phyloP scores from a whole-genome alignment of 2,888 invertebrate species.

The Agriopis marginaria region DNA sequence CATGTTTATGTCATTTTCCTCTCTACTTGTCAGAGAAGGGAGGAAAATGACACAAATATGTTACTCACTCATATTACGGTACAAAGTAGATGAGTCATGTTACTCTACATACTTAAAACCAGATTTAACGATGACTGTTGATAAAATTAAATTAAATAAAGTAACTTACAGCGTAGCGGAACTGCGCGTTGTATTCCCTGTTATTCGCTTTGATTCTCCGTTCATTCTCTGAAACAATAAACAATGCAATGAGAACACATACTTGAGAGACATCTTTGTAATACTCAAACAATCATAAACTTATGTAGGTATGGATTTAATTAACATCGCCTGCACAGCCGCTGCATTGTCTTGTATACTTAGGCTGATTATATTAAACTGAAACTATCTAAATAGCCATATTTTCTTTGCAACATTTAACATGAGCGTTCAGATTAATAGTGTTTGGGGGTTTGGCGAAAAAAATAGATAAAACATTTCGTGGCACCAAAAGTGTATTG shows the following conservation, averaged over 20 bases:
- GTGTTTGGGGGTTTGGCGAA: not conserved
- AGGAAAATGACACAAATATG: too few species aligned
- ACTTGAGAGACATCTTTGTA: constrained; percentile 30
- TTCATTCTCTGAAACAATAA: constrained; percentile 95
- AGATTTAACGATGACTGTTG: not conserved
- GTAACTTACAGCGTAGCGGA: constrained; percentile 97
- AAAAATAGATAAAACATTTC: not conserved
- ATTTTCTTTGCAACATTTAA: not conserved
- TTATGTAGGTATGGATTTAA: constrained; percentile 39
- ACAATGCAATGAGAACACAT: constrained; percentile 49
- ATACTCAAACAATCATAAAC: constrained; percentile 26
- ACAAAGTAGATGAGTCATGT: not conserved
- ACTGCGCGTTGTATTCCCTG: constrained; percentile 97
- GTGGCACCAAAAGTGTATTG: not conserved
- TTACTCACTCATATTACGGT: not conserved
- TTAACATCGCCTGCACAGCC: constrained; percentile 38
- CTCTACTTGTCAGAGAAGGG: too few species aligned
- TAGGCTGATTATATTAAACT: constrained; percentile 16
- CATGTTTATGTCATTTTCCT: too few species aligned
- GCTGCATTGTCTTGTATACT: constrained; percentile 35
- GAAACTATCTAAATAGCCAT: constrained; percentile 10
- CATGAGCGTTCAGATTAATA: not conserved
- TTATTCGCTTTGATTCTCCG: constrained; percentile 98
- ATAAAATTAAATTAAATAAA: not conserved
- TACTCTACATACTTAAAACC: not conserved